Evolutionary conservation across 23 tunicate species (phyloP).

Genomic region (Halocynthia roretzi): DNA sequence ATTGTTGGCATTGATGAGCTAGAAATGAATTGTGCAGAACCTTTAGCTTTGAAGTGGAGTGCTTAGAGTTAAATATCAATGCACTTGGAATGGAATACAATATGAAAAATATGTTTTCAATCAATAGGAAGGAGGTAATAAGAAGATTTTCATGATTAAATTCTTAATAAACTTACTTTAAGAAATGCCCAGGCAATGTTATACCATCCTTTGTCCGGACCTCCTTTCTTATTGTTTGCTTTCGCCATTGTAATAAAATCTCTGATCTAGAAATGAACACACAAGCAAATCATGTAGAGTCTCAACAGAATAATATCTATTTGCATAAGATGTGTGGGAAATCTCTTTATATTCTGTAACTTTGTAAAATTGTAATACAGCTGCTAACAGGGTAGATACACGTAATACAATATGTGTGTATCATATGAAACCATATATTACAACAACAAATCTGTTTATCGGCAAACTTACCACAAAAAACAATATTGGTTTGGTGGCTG

Average conservation of each 20-base stretch:
- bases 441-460: no score
- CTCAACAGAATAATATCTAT: background rate
- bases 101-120: no score
- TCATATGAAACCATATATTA: no score
- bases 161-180: slow-evolving; percentile 32
- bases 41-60: background rate
- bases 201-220: slow-evolving; percentile 72
- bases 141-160: background rate
- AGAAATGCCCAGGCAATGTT: slow-evolving; percentile 95
- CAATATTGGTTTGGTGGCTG: slow-evolving; percentile 37
- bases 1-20: slow-evolving; percentile 68
- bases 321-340: background rate
- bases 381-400: background rate
- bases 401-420: no score
- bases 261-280: slow-evolving; percentile 43
- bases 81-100: no score
- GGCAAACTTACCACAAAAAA: slow-evolving; percentile 77
- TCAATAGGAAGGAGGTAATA: background rate
- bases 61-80: no score
- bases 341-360: background rate
- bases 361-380: background rate
- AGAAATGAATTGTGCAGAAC: background rate
- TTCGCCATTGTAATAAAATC: slow-evolving; percentile 84
- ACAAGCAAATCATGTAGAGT: background rate
- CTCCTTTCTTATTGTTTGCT: slow-evolving; percentile 58